Evolutionary conservation across 2,113 vertebrate species (phyloP).

Genomic region (Ornithorhynchus anatinus): DNA sequence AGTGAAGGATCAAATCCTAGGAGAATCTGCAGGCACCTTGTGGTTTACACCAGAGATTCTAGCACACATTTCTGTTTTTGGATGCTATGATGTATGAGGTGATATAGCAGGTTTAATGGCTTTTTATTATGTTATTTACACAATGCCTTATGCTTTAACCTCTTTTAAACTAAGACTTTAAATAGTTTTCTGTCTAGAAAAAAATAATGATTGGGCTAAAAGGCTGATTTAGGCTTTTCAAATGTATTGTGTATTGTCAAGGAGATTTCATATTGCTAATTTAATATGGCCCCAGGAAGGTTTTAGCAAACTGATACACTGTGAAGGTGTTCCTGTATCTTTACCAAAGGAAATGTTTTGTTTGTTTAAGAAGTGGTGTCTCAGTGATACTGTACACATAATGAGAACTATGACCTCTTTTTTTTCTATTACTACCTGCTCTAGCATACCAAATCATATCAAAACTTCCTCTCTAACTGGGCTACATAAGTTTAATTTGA

Average conservation of each 20-base stretch:
- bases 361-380: not conserved
- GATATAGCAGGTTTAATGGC: not conserved
- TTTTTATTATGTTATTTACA: not conserved
- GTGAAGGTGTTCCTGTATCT: not conserved
- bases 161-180: not conserved
- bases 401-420: not conserved
- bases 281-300: not conserved
- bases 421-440: slow-evolving; percentile 2
- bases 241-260: too few species aligned
- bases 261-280: not conserved
- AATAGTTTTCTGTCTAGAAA: too few species aligned
- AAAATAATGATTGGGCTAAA: too few species aligned
- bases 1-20: slow-evolving; percentile 17
- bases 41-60: not conserved
- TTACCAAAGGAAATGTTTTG: not conserved
- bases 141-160: not conserved
- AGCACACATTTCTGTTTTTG: not conserved
- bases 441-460: not conserved
- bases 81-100: not conserved
- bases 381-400: not conserved
- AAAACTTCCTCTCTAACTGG: not conserved
- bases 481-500: not conserved
- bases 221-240: too few species aligned
- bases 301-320: not conserved
- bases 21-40: not conserved